These are phyloP conservation scores for Turritopsis dohrnii DNA, from an alignment of 30 jellyfish, hydroid and myxozoan genomes.

Conservation along the genomic window DNA sequence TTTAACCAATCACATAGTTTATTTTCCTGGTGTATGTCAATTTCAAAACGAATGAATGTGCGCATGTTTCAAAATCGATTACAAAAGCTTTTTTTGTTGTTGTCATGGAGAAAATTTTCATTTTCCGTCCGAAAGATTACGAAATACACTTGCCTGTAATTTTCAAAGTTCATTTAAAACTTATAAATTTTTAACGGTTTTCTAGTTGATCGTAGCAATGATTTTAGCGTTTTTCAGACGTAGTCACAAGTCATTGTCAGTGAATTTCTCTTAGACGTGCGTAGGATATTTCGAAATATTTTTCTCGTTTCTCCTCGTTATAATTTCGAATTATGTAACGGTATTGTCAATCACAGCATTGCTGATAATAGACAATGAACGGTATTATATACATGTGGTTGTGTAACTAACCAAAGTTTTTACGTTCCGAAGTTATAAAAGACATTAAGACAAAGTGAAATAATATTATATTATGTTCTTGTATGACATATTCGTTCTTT, in stretches of 20 bases:
- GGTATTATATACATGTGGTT: background rate
- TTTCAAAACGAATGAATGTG: background rate
- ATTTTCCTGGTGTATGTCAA: background rate
- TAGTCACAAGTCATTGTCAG: background rate
- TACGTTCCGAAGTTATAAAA: background rate
- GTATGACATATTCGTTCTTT: background rate
- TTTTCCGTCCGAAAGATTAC: no score
- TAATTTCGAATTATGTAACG: background rate
- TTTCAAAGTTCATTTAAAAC: no score
- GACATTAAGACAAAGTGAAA: background rate
- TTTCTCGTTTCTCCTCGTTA: background rate
- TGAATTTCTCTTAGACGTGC: background rate
- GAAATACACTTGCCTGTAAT: no score
- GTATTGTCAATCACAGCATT: background rate
- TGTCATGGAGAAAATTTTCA: no score
- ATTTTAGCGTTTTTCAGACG: no score
- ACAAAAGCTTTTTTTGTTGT: no score
- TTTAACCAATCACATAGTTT: background rate
- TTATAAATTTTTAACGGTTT: no score
- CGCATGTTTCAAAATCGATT: no score
- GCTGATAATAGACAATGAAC: background rate
- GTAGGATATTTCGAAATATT: background rate
- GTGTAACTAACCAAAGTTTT: background rate
- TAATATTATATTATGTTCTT: background rate
- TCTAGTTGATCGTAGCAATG: no score